Conservation (phyloP, 1,140 invertebrate genomes). For the Diabrotica virgifera region DNA sequence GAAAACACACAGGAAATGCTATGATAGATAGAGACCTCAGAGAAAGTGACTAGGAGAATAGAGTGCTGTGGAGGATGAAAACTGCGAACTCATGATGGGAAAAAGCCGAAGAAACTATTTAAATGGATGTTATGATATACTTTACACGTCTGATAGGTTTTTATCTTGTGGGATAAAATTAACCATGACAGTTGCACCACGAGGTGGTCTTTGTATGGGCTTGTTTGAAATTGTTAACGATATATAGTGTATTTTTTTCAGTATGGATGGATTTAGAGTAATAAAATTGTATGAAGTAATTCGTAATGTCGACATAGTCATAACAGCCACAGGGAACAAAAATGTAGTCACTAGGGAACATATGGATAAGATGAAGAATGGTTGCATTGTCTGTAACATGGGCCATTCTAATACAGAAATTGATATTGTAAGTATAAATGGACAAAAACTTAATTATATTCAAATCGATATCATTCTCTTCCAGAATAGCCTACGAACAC, state of each 20-base stretch:
- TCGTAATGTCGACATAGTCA: conserved; percentile 87
- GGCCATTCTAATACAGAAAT: conserved; percentile 98
- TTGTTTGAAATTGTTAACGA: too few relatives aligned
- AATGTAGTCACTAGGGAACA: conserved; percentile 92
- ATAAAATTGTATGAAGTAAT: conserved; percentile 95
- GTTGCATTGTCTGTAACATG: conserved; percentile 97
- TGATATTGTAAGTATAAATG: conserved; percentile 74
- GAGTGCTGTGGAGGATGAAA: too few relatives aligned
- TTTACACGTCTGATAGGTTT: too few relatives aligned
- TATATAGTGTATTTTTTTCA: conserved; percentile 45
- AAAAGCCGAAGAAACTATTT: too few relatives aligned
- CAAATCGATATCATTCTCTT: conserved; percentile 29
- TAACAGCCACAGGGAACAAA: conserved; percentile 96
- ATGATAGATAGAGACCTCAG: too few relatives aligned
- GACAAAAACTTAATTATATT: not conserved
- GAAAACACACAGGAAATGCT: too few relatives aligned
- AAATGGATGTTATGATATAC: too few relatives aligned
- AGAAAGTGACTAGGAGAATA: too few relatives aligned
- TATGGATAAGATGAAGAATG: conserved; percentile 97
- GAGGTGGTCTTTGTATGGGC: too few relatives aligned
- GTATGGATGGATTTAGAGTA: conserved; percentile 97
- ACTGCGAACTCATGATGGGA: too few relatives aligned
- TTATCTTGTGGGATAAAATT: too few relatives aligned
- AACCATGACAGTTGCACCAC: too few relatives aligned
- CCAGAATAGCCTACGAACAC: conserved; percentile 86